Evolutionary conservation across 2,797 vertebrate genomes (phyloP).

Genomic region (Chaenodraco wilsoni): DNA sequence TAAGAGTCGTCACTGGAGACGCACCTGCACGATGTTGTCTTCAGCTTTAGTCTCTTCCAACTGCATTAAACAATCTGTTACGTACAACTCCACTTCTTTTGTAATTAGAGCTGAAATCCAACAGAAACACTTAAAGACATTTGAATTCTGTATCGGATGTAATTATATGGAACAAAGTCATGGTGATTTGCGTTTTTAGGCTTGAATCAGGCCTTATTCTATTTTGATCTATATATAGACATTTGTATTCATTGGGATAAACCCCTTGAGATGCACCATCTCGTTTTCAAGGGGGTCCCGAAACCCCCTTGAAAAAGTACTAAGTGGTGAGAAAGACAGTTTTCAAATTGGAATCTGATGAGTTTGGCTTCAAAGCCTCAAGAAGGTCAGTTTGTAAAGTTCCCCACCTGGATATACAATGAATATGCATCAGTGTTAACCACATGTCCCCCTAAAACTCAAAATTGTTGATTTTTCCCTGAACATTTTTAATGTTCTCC

Average conservation of each 20-base stretch:
- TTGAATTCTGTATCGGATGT: background rate
- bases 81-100: background rate
- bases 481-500: background rate
- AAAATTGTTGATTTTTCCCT: background rate
- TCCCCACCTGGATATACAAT: background rate
- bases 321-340: background rate
- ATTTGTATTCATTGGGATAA: too few species aligned
- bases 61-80: background rate
- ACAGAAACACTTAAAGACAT: background rate
- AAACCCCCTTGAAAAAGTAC: background rate
- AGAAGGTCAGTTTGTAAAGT: background rate
- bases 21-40: conserved; percentile 26
- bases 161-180: background rate
- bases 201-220: background rate
- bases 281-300: too few species aligned
- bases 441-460: background rate
- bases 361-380: background rate
- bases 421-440: conserved; percentile 2
- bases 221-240: background rate
- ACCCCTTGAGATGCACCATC: too few species aligned
- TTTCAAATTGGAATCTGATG: background rate
- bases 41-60: conserved; percentile 16
- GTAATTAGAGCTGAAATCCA: conserved; percentile 14
- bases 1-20: conserved; percentile 44
- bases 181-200: conserved; percentile 3